Percentiles rank a stretch among this genome's conserved stretches.
Evolutionary conservation across 2,888 invertebrate species (phyloP).

Genomic region (Minunthozetes semirufus): DNA sequence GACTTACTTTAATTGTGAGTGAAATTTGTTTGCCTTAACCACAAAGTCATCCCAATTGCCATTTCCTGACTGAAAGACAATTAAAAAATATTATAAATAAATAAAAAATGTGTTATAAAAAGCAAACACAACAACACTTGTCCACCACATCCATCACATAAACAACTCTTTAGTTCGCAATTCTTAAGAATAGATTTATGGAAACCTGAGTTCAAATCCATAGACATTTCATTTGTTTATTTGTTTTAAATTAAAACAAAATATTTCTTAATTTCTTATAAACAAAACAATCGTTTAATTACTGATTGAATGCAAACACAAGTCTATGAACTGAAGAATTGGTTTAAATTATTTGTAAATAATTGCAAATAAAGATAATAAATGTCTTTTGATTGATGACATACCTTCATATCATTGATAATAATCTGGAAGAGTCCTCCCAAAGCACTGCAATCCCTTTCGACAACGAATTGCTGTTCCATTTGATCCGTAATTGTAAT

Average conservation of each 20-base stretch:
- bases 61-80: conserved; percentile 68
- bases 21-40: conserved; percentile 85
- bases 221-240: too few relatives aligned
- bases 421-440: conserved; percentile 92
- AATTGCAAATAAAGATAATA: not conserved
- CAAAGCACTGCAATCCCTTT: conserved; percentile 75
- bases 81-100: not conserved
- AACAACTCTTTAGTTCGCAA: too few relatives aligned
- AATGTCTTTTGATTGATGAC: conserved; percentile 43
- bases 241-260: too few relatives aligned
- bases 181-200: too few relatives aligned
- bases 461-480: conserved; percentile 50
- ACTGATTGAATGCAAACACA: not conserved
- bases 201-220: too few relatives aligned
- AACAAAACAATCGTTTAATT: too few relatives aligned
- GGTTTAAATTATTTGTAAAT: not conserved
- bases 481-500: conserved; percentile 45
- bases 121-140: not conserved
- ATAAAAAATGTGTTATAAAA: conserved; percentile 6
- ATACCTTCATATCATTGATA: conserved; percentile 93
- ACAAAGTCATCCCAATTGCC: conserved; percentile 93
- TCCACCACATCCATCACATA: not conserved
- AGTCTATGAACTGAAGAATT: not conserved
- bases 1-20: conserved; percentile 83
- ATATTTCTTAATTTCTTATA: too few relatives aligned